phyloP scores from a whole-genome alignment of 2,113 vertebrate species.

The Indicator indicator region DNA sequence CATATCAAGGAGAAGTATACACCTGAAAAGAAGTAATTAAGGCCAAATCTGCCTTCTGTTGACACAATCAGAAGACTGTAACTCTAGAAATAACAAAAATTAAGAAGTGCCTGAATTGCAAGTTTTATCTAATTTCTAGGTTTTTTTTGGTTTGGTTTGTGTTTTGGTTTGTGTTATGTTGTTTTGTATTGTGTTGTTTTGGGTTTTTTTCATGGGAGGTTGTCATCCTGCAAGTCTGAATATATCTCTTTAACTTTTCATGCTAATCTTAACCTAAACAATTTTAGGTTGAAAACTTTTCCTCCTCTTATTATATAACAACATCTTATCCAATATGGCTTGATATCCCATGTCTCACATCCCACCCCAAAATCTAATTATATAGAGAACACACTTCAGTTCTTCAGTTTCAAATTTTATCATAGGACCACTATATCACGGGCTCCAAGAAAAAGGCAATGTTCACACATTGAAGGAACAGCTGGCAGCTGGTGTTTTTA shows the following conservation, averaged over 20 bases:
- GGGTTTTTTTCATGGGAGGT: background rate
- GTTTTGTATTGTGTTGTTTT: too few species aligned
- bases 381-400: background rate
- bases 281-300: background rate
- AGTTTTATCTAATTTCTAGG: background rate
- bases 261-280: background rate
- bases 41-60: background rate
- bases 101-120: background rate
- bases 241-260: background rate
- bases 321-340: background rate
- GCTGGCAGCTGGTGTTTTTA: conserved; percentile 23
- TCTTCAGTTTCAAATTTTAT: background rate
- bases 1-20: background rate
- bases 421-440: background rate
- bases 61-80: background rate
- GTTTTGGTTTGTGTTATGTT: too few species aligned
- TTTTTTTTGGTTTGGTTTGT: too few species aligned
- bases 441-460: background rate
- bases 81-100: background rate
- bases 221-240: background rate
- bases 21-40: background rate
- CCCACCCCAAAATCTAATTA: background rate
- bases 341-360: background rate
- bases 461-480: conserved; percentile 13
- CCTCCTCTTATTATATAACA: background rate